Evolutionary conservation across 2,113 vertebrate species (phyloP).

Genomic region (Pycnonotus jocosus): DNA sequence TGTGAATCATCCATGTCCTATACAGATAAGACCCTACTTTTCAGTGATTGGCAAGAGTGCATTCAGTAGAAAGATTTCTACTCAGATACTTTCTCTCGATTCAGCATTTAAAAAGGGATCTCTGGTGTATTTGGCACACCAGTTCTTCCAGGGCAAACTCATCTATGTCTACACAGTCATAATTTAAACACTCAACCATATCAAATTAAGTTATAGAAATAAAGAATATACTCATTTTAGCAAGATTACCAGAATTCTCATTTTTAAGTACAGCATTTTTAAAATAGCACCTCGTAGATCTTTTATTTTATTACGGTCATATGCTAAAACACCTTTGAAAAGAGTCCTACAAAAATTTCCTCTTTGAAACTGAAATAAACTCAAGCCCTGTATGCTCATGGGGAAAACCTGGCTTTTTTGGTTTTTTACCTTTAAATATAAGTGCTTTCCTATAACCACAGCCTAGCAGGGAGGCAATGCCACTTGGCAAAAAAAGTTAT

Average conservation of each 20-base stretch:
- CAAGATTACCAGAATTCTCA: background rate
- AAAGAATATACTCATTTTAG: background rate
- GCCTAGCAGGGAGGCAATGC: constrained; percentile 12
- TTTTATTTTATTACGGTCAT: constrained; percentile 11
- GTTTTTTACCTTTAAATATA: constrained; percentile 12
- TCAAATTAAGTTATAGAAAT: background rate
- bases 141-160: background rate
- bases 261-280: background rate
- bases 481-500: constrained; percentile 51
- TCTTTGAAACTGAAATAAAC: constrained; percentile 4
- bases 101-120: background rate
- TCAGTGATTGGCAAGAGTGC: background rate
- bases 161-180: background rate
- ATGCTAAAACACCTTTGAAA: background rate
- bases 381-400: background rate
- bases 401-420: background rate
- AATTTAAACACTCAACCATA: background rate
- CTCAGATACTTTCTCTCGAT: background rate
- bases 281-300: background rate
- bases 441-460: background rate
- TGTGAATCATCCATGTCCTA: background rate
- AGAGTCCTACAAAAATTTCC: background rate
- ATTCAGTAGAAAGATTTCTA: background rate
- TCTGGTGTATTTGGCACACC: background rate
- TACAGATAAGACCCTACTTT: background rate